Evolutionary conservation across 2,888 invertebrate genomes (phyloP).

Genomic region (Pyrocoelia pectoralis): DNA sequence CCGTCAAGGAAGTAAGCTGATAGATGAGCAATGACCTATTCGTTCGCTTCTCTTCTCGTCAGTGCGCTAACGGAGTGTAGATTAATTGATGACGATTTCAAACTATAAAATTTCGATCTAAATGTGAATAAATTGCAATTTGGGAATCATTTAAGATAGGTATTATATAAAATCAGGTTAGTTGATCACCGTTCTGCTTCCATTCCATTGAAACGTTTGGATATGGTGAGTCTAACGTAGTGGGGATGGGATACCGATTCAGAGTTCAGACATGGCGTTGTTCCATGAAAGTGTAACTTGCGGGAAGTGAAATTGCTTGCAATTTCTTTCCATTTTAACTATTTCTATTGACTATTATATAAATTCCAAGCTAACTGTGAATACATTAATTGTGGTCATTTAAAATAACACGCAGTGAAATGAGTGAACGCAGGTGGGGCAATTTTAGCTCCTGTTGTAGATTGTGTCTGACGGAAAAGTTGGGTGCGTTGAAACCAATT

Average conservation of each 20-base stretch:
- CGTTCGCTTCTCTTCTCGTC: conserved; percentile 5
- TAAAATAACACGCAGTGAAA: conserved; percentile 18
- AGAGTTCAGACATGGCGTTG: conserved; percentile 29
- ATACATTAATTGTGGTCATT: conserved; percentile 10
- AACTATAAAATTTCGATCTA: not conserved
- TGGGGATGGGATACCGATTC: conserved; percentile 29
- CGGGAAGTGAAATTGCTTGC: conserved; percentile 18
- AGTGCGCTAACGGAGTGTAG: not conserved
- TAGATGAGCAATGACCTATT: conserved; percentile 12
- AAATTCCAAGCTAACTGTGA: not conserved
- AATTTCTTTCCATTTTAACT: not conserved
- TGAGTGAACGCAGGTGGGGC: conserved; percentile 41
- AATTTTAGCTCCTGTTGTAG: conserved; percentile 56
- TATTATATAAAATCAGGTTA: conserved; percentile 7
- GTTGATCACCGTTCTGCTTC: conserved; percentile 11
- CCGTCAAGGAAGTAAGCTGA: conserved; percentile 5
- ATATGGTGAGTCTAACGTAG: conserved; percentile 27
- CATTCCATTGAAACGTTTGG: conserved; percentile 29
- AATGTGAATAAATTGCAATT: not conserved
- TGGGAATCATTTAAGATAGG: conserved; percentile 4
- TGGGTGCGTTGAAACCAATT: conserved; percentile 53
- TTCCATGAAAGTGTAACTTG: conserved; percentile 21
- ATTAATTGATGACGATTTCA: not conserved
- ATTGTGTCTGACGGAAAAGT: conserved; percentile 56
- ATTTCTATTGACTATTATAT: not conserved